Percentiles rank a stretch among this genome's conserved stretches.
These are phyloP conservation scores for Lasioglossum figueresi DNA, from an alignment of 2,888 invertebrate species.

Conservation along the genomic window DNA sequence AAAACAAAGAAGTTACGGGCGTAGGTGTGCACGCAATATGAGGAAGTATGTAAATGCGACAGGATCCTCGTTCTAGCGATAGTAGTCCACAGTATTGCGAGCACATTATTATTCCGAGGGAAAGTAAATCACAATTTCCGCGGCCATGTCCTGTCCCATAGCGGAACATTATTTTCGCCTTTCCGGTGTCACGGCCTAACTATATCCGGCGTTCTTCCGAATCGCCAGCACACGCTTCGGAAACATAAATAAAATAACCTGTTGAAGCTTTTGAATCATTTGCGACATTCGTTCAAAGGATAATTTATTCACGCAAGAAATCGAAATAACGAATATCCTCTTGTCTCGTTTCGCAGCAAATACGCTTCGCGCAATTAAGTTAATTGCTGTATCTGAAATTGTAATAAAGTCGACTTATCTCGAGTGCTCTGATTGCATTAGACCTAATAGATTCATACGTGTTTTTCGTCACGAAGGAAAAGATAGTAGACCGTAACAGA, in stretches of 20 bases:
- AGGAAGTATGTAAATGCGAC: constrained; percentile 60
- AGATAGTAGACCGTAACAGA: constrained; percentile 1
- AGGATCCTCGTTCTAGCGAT: constrained; percentile 51
- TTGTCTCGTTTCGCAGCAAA: background rate
- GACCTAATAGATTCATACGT: background rate
- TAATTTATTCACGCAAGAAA: background rate
- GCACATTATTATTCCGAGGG: constrained; percentile 76
- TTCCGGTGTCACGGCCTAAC: constrained; percentile 70
- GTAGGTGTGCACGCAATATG: constrained; percentile 35
- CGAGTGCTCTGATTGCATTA: constrained; percentile 33
- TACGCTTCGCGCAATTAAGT: constrained; percentile 27
- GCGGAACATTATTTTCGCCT: constrained; percentile 74
- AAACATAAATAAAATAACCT: background rate
- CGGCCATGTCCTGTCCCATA: constrained; percentile 65
- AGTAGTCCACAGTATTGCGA: constrained; percentile 66
- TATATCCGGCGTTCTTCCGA: constrained; percentile 62
- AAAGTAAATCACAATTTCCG: constrained; percentile 82
- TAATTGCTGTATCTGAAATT: constrained; percentile 29
- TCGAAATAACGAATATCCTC: background rate
- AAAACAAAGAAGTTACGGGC: constrained; percentile 15
- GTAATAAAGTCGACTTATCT: background rate
- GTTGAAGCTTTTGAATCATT: background rate
- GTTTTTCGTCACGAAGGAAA: background rate
- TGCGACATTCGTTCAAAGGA: background rate
- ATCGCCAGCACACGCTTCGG: background rate